phyloP scores from a whole-genome alignment of 2,113 vertebrate genomes.

The Nibea coibor region DNA sequence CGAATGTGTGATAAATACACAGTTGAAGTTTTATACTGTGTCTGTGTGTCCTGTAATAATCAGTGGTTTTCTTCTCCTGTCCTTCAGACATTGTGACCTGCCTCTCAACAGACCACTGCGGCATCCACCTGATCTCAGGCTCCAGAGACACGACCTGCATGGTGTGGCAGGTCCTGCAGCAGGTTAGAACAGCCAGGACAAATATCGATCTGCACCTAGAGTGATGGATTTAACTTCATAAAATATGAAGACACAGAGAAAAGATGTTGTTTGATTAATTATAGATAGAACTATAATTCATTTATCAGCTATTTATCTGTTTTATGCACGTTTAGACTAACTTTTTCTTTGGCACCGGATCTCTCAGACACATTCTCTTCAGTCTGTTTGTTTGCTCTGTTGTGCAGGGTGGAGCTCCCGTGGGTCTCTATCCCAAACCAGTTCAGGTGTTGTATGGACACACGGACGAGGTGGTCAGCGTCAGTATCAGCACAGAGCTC shows the following conservation, averaged over 20 bases:
- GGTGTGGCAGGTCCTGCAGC: constrained; percentile 96
- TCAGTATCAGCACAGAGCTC: constrained; percentile 94
- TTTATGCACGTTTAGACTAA: too few relatives aligned
- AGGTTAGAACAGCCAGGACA: constrained; percentile 82
- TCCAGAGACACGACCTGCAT: constrained; percentile 98
- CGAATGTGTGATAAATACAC: background rate
- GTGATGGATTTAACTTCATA: background rate
- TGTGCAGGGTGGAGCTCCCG: constrained; percentile 88
- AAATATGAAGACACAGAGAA: background rate
- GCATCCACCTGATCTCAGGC: constrained; percentile 96
- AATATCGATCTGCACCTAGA: background rate
- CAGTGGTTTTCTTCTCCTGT: background rate
- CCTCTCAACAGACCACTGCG: constrained; percentile 94
- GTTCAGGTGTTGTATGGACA: constrained; percentile 96
- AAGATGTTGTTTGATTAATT: too few relatives aligned
- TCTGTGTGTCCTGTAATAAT: background rate
- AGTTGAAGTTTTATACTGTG: background rate
- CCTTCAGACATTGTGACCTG: constrained; percentile 94
- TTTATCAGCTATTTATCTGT: too few relatives aligned
- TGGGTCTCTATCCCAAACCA: constrained; percentile 91
- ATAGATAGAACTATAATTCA: too few relatives aligned
- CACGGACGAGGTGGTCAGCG: constrained; percentile 91
- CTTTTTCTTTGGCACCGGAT: too few relatives aligned
- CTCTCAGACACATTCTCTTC: background rate
- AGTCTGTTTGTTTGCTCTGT: background rate